A percentile compares a stretch with the other conserved stretches of the same genome.
Evolutionary conservation across 2,113 vertebrate species (phyloP).

Genomic region (Pogona vitticeps): DNA sequence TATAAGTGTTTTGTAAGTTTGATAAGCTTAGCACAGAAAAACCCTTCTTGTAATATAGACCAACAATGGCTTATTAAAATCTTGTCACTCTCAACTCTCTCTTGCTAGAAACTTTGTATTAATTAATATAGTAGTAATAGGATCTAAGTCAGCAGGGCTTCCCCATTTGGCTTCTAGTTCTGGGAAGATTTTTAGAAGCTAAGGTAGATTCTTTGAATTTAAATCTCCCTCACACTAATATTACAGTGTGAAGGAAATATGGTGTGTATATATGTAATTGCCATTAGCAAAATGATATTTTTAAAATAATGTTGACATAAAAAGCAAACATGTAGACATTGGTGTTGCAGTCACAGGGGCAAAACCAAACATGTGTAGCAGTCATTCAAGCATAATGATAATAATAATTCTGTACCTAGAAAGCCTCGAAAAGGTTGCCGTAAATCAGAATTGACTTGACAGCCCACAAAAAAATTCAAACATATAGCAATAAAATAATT

Average conservation of each 20-base stretch:
- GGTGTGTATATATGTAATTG: background rate
- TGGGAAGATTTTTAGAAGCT: conserved; percentile 67
- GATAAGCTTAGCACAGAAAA: conserved; percentile 44
- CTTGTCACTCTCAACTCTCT: conserved; percentile 59
- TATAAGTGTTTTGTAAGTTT: conserved; percentile 30
- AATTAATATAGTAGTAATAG: conserved; percentile 51
- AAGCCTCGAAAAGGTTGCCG: no score
- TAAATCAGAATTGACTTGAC: no score
- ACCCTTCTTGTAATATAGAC: conserved; percentile 43
- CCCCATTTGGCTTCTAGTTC: background rate
- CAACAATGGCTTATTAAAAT: conserved; percentile 56
- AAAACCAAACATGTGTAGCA: background rate
- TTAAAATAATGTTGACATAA: background rate
- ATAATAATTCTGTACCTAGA: no score
- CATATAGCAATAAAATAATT: background rate
- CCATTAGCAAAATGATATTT: background rate
- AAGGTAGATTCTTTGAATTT: conserved; percentile 64
- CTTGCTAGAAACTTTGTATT: conserved; percentile 65
- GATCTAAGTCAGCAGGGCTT: conserved; percentile 23
- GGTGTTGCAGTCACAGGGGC: background rate
- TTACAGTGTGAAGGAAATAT: conserved; percentile 69
- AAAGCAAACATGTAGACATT: background rate
- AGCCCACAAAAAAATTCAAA: no score
- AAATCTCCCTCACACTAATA: conserved; percentile 68
- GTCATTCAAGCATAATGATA: background rate